Base-by-base conservation (phyloP, 2,113 vertebrate genomes). In the Nothoprocta perdicaria region DNA sequence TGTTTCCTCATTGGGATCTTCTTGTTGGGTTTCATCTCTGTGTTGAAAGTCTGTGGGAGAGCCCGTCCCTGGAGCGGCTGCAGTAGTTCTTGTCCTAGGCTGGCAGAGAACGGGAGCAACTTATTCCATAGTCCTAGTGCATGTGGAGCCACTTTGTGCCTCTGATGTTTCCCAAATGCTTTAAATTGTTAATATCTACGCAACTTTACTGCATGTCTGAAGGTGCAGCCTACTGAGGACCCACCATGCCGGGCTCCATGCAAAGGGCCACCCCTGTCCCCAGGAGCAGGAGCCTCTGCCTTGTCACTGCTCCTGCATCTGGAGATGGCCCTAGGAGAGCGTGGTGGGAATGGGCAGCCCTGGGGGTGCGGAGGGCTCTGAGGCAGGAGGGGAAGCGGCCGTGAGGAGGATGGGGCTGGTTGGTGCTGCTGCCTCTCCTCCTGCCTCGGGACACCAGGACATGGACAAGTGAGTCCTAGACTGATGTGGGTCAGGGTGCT, bases 271-370 rank as follows among this genome's bases (percentile, higher is more conserved):
- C 2, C 15, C 58, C 26, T 43, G 22, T 55, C 31, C 62, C 52
- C n/a, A 29, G 8, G 18, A 14, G n/a, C 31, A 41, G 61, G 11
- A 4, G 7, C 24, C 62, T 78, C 67, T 43, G 10, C 5, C 0
- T 0, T 12, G 26, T 26, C 50, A 27, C 24, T 13, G 24, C 24
- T 7, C n/a, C 46, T 15, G 14, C 26, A 23, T 35, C 31, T 26
- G 21, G 21, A 55, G 14, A 23, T 71, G 2, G 1, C 10, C 26
- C 82, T 17, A 21, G 63, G 33, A 33, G 50, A 57, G 5, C 4
- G 1, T 16, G 38, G 4, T 33, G 52, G 23, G 22, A 6, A 63
- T 31, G 23, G 65, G 15, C 13, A 60, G 52, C 17, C 3, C 4
- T 17, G 58, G 43, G 13, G 22, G 31, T 38, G 33, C 1, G 0